These are phyloP conservation scores for Hycleus phaleratus DNA, from an alignment of 1,140 invertebrate genomes.

Conservation along the genomic window DNA sequence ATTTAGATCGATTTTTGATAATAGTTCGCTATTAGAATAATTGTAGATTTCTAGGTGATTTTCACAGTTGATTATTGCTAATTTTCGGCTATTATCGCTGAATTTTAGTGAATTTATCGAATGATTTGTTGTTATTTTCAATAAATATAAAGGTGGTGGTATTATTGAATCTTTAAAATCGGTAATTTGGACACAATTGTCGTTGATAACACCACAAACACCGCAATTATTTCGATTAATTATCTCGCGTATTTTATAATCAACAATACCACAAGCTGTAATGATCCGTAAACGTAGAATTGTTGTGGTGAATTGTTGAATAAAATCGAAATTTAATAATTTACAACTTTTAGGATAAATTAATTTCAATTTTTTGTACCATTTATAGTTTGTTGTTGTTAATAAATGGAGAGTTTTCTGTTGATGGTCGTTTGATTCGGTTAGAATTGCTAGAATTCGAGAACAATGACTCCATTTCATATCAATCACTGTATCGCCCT, in stretches of 20 bases:
- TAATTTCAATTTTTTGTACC: conserved; percentile 27
- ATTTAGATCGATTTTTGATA: no score
- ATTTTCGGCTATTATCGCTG: not conserved
- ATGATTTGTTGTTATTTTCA: conserved; percentile 2
- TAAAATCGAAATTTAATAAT: conserved; percentile 18
- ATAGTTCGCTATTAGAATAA: not conserved
- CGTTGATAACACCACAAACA: conserved; percentile 22
- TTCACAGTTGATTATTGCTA: conserved; percentile 4
- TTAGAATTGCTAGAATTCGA: conserved; percentile 17
- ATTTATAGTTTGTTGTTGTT: conserved; percentile 17
- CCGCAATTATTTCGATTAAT: conserved; percentile 9
- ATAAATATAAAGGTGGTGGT: conserved; percentile 21
- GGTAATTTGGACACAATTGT: conserved; percentile 16
- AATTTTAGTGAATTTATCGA: conserved; percentile 22
- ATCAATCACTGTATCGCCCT: conserved; percentile 18
- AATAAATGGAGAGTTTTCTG: not conserved
- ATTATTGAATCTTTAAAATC: conserved; percentile 20
- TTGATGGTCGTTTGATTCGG: not conserved
- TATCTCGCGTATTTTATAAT: conserved; percentile 13
- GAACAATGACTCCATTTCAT: conserved; percentile 23
- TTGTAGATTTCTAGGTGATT: conserved; percentile 8
- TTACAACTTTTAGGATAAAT: conserved; percentile 4
- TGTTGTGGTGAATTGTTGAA: not conserved
- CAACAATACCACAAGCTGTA: conserved; percentile 11
- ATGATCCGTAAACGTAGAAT: conserved; percentile 12